phyloP scores from a whole-genome alignment of 2,888 invertebrate genomes.

The Conops quadrifasciatus region DNA sequence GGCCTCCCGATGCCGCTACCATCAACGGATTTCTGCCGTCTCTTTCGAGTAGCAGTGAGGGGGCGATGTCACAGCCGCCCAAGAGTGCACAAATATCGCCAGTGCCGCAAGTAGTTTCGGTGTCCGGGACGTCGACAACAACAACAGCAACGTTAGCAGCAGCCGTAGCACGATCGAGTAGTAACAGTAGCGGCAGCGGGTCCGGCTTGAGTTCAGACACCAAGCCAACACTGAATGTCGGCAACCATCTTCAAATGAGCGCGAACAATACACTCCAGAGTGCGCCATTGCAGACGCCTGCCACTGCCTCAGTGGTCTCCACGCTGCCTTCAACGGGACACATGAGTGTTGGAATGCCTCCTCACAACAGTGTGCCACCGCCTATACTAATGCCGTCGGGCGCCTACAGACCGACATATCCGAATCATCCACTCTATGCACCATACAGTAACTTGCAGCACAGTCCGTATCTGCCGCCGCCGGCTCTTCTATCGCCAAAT shows the following conservation, averaged over 20 bases:
- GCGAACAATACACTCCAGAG: conserved; percentile 7
- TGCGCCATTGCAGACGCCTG: conserved; percentile 11
- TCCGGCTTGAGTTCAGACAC: conserved; percentile 1
- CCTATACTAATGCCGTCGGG: conserved; percentile 61
- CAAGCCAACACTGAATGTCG: conserved; percentile 16
- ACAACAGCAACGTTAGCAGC: conserved; percentile 35
- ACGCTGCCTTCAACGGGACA: conserved; percentile 7
- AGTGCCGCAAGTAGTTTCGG: conserved; percentile 7
- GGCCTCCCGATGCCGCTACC: conserved; percentile 8
- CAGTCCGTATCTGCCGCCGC: conserved; percentile 76
- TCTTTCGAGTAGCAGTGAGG: conserved; percentile 13
- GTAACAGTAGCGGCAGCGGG: neutral
- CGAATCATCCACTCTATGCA: conserved; percentile 73
- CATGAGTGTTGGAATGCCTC: conserved; percentile 51
- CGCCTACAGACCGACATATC: conserved; percentile 63
- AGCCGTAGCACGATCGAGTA: neutral
- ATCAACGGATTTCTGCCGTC: conserved; percentile 24
- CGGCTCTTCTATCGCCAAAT: conserved; percentile 71
- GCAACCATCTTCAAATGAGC: conserved; percentile 32
- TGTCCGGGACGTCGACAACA: conserved; percentile 40
- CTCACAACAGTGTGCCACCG: conserved; percentile 52
- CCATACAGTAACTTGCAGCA: conserved; percentile 81
- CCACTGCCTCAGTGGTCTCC: neutral
- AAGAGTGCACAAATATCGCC: conserved; percentile 34
- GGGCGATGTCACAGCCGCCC: conserved; percentile 38